Base-by-base conservation (phyloP, 2,113 vertebrate species). In the Scalopus aquaticus region DNA sequence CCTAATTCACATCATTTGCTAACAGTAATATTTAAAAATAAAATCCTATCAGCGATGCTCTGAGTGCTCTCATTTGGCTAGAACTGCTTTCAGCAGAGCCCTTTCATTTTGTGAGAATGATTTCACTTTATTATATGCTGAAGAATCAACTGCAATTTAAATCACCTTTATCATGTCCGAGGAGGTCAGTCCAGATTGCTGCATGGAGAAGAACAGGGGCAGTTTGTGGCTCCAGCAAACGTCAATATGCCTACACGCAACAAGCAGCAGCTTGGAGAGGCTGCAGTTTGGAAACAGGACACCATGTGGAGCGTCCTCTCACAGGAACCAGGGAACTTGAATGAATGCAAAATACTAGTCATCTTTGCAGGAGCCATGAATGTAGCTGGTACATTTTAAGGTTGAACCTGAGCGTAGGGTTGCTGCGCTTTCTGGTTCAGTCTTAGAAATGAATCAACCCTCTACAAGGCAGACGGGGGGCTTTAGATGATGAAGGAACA, bases 1-100 rank as follows among this genome's bases (percentile, higher is more conserved):
- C 30, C 44, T 65, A 26, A 92, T 39, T 49, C 32, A 44, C 26
- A 35, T 89, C 30, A 62, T 93, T 65, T 58, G 46, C 24, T 70
- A 83, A 73, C 49, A 86, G 90, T 39, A 72, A 9, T 86, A 91
- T 72, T 95, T 80, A 56, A 46, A 46, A 93, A 90, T 28, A 86
- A 37, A 30, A 72, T 78, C 72, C 88, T 39, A 83, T 17, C 17
- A 37, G 64, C 42, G 62, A 22, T 9, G 46, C 54, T 39, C 42
- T 70, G 11, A 83, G 39, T 64, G 37, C 42, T 39, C 81, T 77
- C 49, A 30, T 44, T 78, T 42, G 22, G 37, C 32, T 51, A 49
- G 49, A 81, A 77, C 54, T 70, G 80, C 54, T 86, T 88, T 90
- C 37, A 49, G 49, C 37, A 79, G 5, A 60, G 20, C 13, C 12